Evolutionary conservation across 1,140 invertebrate genomes (phyloP), one percentile per base, ranked within the genome.

Genomic region (Lepidurus arcticus): DNA sequence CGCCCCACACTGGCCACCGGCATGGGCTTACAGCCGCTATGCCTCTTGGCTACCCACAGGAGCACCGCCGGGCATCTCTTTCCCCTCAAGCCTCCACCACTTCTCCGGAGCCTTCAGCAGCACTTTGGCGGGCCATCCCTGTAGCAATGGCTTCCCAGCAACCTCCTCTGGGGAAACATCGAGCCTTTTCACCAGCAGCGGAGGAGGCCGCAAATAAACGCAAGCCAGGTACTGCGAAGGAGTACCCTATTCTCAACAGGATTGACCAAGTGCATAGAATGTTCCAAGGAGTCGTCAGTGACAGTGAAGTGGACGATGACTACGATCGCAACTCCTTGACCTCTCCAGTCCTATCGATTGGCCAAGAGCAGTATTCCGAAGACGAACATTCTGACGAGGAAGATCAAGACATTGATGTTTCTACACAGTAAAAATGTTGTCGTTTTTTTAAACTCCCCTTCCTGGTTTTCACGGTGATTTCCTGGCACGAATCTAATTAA

Each of bases 11-110:
- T 65, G 53, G 53, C 53, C 53, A 21, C 53, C 53, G n/a, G 53
- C 53, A 65, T 65, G 53, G 53, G 53, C 53, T 65, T 65, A 65
- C 53, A 65, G 53, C 53, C 53, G 53, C 53, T 65, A 65, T 65
- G 53, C 53, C 53, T 65, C 53, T 65, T 65, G 53, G 53, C 53
- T 65, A 65, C 53, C 53, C 53, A 9, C 9, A 13, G 53, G 53
- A 65, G 53, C 53, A 65, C 53, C 53, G 16, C 8, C 53, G 53
- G 53, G 53, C 53, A 65, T 65, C 53, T 65, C 53, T 65, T 65
- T 65, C 53, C 53, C 53, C 53, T n/a, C 53, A 21, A 65, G 13
- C 21, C 0, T 65, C 53, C 53, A 65, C 53, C 53, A 65, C 21
- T 65, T 65, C 53, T 65, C 53, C 53, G 53, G 53, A 65, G 53